These are phyloP conservation scores for Diaprepes abbreviatus DNA, from an alignment of 2,888 invertebrate genomes.

Conservation along the genomic window DNA sequence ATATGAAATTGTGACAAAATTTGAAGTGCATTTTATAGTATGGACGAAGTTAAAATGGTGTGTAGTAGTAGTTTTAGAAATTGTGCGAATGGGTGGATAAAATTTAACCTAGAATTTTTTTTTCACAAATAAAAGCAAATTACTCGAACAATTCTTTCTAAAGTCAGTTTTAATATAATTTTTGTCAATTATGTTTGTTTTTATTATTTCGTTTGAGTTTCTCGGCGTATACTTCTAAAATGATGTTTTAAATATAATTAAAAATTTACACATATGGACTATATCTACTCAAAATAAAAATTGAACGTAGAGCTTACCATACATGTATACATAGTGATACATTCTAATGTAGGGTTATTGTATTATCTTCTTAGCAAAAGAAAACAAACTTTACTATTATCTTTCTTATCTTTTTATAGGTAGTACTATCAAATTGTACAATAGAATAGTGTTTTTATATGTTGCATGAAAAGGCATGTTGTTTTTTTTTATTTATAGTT, in stretches of 20 bases:
- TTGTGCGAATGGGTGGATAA: background rate
- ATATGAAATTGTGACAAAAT: conserved; percentile 2
- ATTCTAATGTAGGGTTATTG: background rate
- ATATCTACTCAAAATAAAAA: conserved; percentile 2
- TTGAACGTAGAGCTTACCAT: too few relatives aligned
- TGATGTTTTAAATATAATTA: too few relatives aligned
- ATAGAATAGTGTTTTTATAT: background rate
- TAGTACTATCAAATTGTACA: too few relatives aligned
- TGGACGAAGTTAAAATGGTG: conserved; percentile 11
- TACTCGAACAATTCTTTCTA: too few relatives aligned
- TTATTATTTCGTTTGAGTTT: too few relatives aligned
- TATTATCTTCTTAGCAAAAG: background rate
- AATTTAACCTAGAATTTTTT: conserved; percentile 10
- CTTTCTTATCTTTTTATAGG: conserved; percentile 2
- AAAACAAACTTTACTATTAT: background rate
- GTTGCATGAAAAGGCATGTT: conserved; percentile 32
- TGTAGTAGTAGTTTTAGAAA: background rate
- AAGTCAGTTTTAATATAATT: too few relatives aligned
- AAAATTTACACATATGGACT: background rate
- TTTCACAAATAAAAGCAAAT: background rate
- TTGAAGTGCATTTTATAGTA: background rate
- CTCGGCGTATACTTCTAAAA: too few relatives aligned
- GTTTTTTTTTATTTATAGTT: conserved; percentile 38
- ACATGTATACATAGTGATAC: too few relatives aligned
- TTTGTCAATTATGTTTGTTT: too few relatives aligned